These are phyloP conservation scores for Parauchenoglanis punctatus DNA, from an alignment of 2,797 vertebrate genomes.

Conservation along the genomic window DNA sequence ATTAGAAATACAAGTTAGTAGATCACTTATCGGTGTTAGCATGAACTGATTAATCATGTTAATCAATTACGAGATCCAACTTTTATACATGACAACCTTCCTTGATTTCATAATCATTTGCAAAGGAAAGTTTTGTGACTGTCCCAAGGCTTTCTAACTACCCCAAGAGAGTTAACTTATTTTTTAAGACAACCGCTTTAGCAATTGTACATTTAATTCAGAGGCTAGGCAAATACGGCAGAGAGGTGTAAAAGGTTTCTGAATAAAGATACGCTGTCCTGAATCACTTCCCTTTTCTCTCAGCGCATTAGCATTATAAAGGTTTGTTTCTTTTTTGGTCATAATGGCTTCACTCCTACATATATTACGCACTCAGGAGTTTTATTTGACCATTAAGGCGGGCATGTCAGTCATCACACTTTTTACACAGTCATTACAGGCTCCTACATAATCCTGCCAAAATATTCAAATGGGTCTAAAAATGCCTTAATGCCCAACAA, in stretches of 20 bases:
- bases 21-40: neutral
- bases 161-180: slow-evolving; percentile 19
- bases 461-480: slow-evolving; percentile 27
- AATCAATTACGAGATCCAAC: neutral
- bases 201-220: slow-evolving; percentile 41
- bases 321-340: slow-evolving; percentile 1
- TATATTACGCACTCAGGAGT: slow-evolving; percentile 21
- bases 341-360: slow-evolving; percentile 38
- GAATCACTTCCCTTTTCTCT: slow-evolving; percentile 28
- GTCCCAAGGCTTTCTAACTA: neutral
- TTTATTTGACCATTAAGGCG: slow-evolving; percentile 28
- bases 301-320: slow-evolving; percentile 41
- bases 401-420: slow-evolving; percentile 13
- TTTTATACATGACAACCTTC: neutral
- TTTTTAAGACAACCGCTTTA: slow-evolving; percentile 39
- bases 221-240: slow-evolving; percentile 23
- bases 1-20: neutral
- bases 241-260: slow-evolving; percentile 50
- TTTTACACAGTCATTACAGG: slow-evolving; percentile 25
- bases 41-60: neutral
- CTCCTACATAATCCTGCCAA: slow-evolving; percentile 5
- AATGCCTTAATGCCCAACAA: slow-evolving; percentile 8
- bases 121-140: neutral
- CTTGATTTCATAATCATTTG: neutral
- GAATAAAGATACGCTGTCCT: slow-evolving; percentile 41